Evolutionary conservation across 2,888 invertebrate genomes (phyloP).

Genomic region (Asteroscopus sphinx): DNA sequence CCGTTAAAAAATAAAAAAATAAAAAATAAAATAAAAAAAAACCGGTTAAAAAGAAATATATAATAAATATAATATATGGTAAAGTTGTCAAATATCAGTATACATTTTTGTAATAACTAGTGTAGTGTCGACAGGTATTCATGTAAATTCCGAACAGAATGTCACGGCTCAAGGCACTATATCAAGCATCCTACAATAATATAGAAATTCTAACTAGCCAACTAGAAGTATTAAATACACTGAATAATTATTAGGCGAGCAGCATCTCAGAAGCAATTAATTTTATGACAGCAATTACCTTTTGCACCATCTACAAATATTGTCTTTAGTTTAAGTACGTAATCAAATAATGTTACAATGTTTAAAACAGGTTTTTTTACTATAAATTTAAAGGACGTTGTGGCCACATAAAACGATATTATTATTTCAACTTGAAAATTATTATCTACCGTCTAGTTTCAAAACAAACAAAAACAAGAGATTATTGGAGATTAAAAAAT

Average conservation of each 20-base stretch:
- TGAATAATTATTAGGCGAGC: conserved; percentile 37
- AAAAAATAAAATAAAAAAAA: too few relatives aligned
- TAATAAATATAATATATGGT: background rate
- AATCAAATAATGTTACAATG: conserved; percentile 45
- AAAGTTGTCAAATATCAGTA: background rate
- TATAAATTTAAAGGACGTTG: conserved; percentile 9
- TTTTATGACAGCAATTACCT: conserved; percentile 42
- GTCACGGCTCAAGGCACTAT: conserved; percentile 20
- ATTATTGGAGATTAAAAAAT: too few relatives aligned
- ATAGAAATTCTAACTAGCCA: conserved; percentile 14
- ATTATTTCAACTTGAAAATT: too few relatives aligned
- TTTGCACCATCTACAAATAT: conserved; percentile 35
- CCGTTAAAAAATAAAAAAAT: too few relatives aligned
- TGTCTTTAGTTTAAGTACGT: conserved; percentile 30
- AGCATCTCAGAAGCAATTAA: conserved; percentile 26
- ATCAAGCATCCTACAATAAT: conserved; percentile 4
- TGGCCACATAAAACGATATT: too few relatives aligned
- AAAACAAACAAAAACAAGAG: too few relatives aligned
- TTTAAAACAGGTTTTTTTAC: conserved; percentile 18
- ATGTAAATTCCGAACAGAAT: conserved; percentile 17
- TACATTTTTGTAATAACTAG: background rate
- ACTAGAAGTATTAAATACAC: conserved; percentile 18
- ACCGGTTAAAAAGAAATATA: background rate
- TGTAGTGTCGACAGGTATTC: conserved; percentile 1
- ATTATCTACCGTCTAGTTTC: too few relatives aligned